Evolutionary conservation across 2,888 invertebrate species (phyloP).

Genomic region (Agrotis exclamationis): DNA sequence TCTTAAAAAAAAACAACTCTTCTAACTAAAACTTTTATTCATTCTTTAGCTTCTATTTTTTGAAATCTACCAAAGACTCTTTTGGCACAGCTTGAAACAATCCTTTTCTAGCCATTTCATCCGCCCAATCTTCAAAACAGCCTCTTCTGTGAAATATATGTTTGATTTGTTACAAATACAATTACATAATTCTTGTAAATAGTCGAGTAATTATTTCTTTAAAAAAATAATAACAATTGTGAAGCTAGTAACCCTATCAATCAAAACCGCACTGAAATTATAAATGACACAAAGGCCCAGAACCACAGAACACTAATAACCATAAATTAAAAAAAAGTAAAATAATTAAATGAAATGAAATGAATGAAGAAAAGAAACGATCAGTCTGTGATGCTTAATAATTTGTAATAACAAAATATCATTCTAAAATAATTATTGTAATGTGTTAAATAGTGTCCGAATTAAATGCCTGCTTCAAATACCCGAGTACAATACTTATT

Average conservation of each 20-base stretch:
- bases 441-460: slow-evolving; percentile 31
- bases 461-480: slow-evolving; percentile 2
- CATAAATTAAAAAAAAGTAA: no score
- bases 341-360: slow-evolving; percentile 13
- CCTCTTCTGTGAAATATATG: slow-evolving; percentile 74
- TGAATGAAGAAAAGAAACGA: slow-evolving; percentile 14
- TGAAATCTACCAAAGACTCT: slow-evolving; percentile 68
- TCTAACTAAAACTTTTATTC: slow-evolving; percentile 7
- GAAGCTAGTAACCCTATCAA: no score
- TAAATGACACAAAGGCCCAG: no score
- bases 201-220: no score
- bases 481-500: not conserved
- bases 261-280: no score
- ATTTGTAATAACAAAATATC: slow-evolving; percentile 27
- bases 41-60: not conserved
- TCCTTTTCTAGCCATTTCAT: slow-evolving; percentile 88
- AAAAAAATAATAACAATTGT: no score
- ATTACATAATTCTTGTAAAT: no score
- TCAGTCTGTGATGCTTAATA: slow-evolving; percentile 10
- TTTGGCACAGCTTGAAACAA: slow-evolving; percentile 84
- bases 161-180: not conserved
- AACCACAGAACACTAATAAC: no score
- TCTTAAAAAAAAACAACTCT: not conserved
- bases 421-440: slow-evolving; percentile 7
- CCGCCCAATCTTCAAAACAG: slow-evolving; percentile 84